Evolutionary conservation across 1,140 invertebrate genomes (phyloP).

Genomic region (Thaumatotibia leucotreta): DNA sequence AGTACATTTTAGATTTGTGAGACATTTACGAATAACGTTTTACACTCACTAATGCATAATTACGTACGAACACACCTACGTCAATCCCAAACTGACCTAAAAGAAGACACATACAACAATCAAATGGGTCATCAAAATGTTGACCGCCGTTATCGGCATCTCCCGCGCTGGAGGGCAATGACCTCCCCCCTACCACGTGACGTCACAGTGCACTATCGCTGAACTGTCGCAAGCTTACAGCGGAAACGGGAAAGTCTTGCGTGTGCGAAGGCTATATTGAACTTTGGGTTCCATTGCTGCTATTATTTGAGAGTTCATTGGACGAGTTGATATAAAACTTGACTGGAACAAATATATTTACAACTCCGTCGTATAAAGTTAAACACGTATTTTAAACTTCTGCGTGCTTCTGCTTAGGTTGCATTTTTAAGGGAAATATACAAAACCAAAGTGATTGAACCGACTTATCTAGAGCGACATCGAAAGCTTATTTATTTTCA

Average conservation of each 20-base stretch:
- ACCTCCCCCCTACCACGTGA: slow-evolving; percentile 9
- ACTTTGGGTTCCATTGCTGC: not conserved
- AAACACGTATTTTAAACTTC: no score
- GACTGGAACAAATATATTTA: no score
- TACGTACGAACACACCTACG: not conserved
- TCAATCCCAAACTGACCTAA: slow-evolving; percentile 3
- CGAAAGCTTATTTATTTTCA: no score
- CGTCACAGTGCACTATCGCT: slow-evolving; percentile 9
- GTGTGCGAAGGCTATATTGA: not conserved
- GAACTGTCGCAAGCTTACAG: not conserved
- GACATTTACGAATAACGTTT: no score
- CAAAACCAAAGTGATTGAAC: no score
- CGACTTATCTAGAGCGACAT: no score
- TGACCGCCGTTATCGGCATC: slow-evolving; percentile 10
- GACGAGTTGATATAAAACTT: no score
- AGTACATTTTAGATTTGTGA: no score
- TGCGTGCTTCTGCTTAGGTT: no score
- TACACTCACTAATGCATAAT: not conserved
- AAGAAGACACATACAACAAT: not conserved
- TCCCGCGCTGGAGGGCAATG: not conserved
- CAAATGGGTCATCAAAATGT: slow-evolving; percentile 13
- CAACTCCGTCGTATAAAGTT: no score
- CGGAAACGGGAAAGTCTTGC: slow-evolving; percentile 8
- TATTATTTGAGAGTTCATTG: not conserved
- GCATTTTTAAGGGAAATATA: no score